Conservation (phyloP, 2,797 vertebrate genomes). For the Lycodopsis pacificus region DNA sequence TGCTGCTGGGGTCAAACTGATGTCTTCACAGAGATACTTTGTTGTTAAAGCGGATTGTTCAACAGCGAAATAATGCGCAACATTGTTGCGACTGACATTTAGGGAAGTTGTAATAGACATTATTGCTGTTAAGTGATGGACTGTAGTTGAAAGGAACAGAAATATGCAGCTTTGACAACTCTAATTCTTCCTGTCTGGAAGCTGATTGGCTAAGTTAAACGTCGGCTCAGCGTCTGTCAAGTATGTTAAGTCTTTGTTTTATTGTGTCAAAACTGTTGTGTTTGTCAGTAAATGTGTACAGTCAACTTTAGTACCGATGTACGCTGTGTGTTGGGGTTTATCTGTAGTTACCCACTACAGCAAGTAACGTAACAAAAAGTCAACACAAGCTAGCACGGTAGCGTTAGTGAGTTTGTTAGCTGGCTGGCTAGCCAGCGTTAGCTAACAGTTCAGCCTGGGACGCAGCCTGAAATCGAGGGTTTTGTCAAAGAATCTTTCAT, state of each 20-base stretch:
- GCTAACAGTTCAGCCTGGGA: conserved; percentile 50
- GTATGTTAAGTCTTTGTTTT: conserved; percentile 74
- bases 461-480: not conserved
- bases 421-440: conserved; percentile 54
- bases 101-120: not conserved
- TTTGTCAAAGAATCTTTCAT: not conserved
- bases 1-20: conserved; percentile 50
- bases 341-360: not conserved
- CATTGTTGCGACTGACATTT: not conserved
- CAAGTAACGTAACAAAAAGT: conserved; percentile 10
- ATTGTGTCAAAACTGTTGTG: conserved; percentile 9
- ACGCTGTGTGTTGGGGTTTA: accelerated
- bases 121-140: not conserved
- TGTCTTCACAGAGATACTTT: conserved; percentile 42
- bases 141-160: not conserved
- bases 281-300: not conserved
- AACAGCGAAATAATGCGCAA: conserved; percentile 5
- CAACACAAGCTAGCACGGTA: conserved; percentile 41
- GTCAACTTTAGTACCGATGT: no score
- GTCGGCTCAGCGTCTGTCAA: conserved; percentile 63
- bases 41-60: conserved; percentile 41
- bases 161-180: conserved; percentile 67
- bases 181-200: conserved; percentile 39
- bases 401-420: conserved; percentile 64
- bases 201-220: conserved; percentile 69